phyloP scores from a whole-genome alignment of 2,888 invertebrate genomes.

The Metalampra italica region DNA sequence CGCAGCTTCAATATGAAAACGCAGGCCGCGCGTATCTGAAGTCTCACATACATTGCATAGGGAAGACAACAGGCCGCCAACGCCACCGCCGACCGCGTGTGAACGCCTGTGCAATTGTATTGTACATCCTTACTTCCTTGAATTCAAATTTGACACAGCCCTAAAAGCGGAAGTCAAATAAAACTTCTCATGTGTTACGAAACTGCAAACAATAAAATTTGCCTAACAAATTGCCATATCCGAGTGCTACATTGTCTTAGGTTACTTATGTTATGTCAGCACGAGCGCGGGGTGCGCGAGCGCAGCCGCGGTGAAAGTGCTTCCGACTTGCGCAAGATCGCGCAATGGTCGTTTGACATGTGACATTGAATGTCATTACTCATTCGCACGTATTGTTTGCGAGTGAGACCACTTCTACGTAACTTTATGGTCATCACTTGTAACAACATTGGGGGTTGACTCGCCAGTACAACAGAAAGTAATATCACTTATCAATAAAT shows the following conservation, averaged over 20 bases:
- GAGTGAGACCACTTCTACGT: neutral
- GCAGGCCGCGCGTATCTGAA: too few relatives aligned
- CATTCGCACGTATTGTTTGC: constrained; percentile 4
- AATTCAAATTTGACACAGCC: neutral
- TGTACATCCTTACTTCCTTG: too few relatives aligned
- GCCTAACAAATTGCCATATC: constrained; percentile 2
- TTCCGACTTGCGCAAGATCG: constrained; percentile 24
- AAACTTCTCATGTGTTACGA: neutral
- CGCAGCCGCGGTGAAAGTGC: constrained; percentile 20
- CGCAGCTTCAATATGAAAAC: too few relatives aligned
- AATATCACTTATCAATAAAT: too few relatives aligned
- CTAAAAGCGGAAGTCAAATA: neutral
- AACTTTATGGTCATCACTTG: neutral
- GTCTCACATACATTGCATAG: too few relatives aligned
- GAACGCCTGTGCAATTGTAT: too few relatives aligned
- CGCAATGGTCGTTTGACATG: constrained; percentile 3
- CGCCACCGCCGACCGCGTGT: too few relatives aligned
- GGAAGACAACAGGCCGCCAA: too few relatives aligned
- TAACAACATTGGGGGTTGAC: too few relatives aligned
- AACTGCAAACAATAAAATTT: constrained; percentile 3
- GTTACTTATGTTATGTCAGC: constrained; percentile 17
- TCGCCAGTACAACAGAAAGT: too few relatives aligned
- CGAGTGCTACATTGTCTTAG: constrained; percentile 4
- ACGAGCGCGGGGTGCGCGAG: constrained; percentile 8
- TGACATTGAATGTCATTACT: constrained; percentile 18